Base-by-base conservation (phyloP, 2,888 invertebrate genomes). In the Erebia ligea region DNA sequence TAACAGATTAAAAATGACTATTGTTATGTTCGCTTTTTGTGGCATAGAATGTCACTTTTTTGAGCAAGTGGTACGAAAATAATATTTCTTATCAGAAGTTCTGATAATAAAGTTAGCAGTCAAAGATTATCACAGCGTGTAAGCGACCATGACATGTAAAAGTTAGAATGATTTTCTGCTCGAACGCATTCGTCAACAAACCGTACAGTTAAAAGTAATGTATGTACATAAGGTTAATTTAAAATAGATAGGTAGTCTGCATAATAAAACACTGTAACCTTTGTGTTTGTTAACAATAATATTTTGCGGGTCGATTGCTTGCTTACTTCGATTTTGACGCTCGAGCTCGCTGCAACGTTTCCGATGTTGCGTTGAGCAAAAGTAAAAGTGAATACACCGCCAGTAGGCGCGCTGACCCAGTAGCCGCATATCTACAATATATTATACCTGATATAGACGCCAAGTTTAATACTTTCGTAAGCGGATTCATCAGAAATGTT, bases 311-410 rank as follows among this genome's bases (percentile, higher is more conserved):
- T 61, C 11, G 17, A 59, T 40, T 42, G 61, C 17, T 42, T 42
- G 17, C 34, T 1, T 40, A 54, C 17, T 10, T 54, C 21, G 62
- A 21, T 62, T 15, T 34, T 13, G 13, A 34, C 34, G 40, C 0
- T 48, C 42, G 42, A 11, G 34, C 57, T n/a, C 56, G 67, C 56
- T 61, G 69, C 68, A 72, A 71, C 71, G 66, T 69, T 69, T 75
- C 64, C 84, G 82, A 74, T 76, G 76, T 81, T 82, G 77, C 82
- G 74, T 54, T 57, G 74, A 76, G 62, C 62, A 62, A 62, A 74
- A 77, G 76, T 72, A 77, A 75, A 76, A 74, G 75, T 72, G 48
- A 25, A 21, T 67, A 56, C 67, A 59, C 19, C 54, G 50, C 65
- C 63, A 66, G 62, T 34, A 25, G 57, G 63, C 21, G 17, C 48